Evolutionary conservation across 2,888 invertebrate genomes (phyloP), one percentile per base, ranked within the genome.

Genomic region (Fabriciana adippe): DNA sequence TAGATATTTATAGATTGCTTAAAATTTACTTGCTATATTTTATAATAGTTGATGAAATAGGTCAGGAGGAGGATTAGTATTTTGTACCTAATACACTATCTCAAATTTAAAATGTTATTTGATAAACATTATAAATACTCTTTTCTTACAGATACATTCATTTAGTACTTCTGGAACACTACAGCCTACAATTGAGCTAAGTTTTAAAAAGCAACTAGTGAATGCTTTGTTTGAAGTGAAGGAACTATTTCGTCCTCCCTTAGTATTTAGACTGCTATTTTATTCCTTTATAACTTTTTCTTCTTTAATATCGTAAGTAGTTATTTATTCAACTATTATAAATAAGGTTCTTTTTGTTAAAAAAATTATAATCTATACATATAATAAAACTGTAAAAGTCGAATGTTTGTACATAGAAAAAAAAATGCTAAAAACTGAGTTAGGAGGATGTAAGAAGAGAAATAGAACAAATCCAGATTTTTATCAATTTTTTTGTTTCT

Each of bases 281-380:
- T 81, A 84, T 66, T 79, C 80, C 1, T 71, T 73, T 15, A 74
- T 80, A 14, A 80, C 80, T 16, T 83, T 84, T 55, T 78, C 80
- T 1, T 78, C 78, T 71, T 78, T 85, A 50, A 70, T 84, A 61
- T 79, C 80, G 86, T 86, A 78, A 83, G 86, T 82, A 67, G 35
- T 18, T 18, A 35, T 45, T 41, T 16, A 21, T 45, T 57, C 4
- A 15, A 14, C 14, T 14, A 6, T 14, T 47, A 3, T 11, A 55
- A 31, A 11, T 35, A 4, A 41, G n/a, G 14, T 1, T 41, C 1
- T 2, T n/a, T 56, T 56, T 4, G 16, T 16, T n/a, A n/a, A n/a
- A n/a, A n/a, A n/a, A n/a, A n/a, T n/a, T n/a, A n/a, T n/a, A n/a
- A n/a, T n/a, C n/a, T n/a, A n/a, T n/a, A n/a, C n/a, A n/a, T n/a